Conservation (phyloP, 2,113 vertebrate genomes). For the Corydoras sp. region DNA sequence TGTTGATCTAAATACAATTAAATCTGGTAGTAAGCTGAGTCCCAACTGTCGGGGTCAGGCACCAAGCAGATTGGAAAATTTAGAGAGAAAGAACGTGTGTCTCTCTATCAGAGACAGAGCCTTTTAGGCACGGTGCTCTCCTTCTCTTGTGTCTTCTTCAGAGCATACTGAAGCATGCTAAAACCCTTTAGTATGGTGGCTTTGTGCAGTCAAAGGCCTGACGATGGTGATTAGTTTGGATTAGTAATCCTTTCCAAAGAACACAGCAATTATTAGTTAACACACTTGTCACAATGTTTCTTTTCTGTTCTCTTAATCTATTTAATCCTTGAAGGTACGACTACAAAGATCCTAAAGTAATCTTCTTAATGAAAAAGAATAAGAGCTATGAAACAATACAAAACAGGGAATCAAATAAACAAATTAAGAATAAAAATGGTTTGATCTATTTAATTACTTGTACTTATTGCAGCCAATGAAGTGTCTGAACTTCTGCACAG, state of each 20-base stretch:
- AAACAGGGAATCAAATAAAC: slow-evolving; percentile 20
- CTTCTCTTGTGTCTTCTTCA: slow-evolving; percentile 34
- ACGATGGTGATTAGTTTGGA: slow-evolving; percentile 42
- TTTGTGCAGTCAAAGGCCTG: slow-evolving; percentile 40
- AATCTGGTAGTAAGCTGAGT: not conserved
- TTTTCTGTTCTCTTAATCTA: slow-evolving; percentile 44
- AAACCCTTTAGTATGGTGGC: slow-evolving; percentile 43
- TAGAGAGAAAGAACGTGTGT: slow-evolving; percentile 27
- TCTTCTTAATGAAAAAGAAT: slow-evolving; percentile 18
- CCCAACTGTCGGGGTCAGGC: slow-evolving; percentile 21
- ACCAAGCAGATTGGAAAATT: slow-evolving; percentile 26
- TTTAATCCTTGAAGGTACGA: slow-evolving; percentile 28
- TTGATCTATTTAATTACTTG: not conserved
- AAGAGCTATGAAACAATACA: slow-evolving; percentile 16
- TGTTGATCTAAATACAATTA: not conserved
- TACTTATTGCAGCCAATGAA: too few species aligned
- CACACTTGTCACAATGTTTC: slow-evolving; percentile 47
- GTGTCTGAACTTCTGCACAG: too few species aligned
- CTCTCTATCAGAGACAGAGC: slow-evolving; percentile 37
- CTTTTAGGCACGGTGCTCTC: slow-evolving; percentile 41
- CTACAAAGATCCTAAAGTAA: slow-evolving; percentile 20
- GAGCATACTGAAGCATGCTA: slow-evolving; percentile 36
- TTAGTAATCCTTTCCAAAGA: slow-evolving; percentile 42
- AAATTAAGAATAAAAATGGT: slow-evolving; percentile 12
- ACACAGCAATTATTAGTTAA: slow-evolving; percentile 43